phyloP scores from a whole-genome alignment of 2,888 invertebrate genomes.

The Amphipoea lucens region DNA sequence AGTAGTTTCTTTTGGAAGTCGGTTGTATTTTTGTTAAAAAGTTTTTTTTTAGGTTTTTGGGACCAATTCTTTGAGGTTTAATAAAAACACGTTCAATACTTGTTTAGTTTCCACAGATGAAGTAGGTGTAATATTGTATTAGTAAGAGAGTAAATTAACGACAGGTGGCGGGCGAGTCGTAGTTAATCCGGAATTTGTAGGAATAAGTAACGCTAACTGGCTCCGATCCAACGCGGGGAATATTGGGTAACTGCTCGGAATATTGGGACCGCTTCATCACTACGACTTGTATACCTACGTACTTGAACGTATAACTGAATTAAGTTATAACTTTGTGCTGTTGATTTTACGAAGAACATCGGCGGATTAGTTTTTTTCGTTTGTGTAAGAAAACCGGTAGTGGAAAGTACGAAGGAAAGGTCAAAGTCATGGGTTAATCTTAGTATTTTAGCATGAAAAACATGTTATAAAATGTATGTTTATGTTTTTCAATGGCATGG shows the following conservation, averaged over 20 bases:
- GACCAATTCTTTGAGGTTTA: no score
- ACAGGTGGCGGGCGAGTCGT: constrained; percentile 63
- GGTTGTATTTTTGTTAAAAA: no score
- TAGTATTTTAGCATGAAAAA: background rate
- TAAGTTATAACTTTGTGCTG: constrained; percentile 36
- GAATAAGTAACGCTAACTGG: constrained; percentile 79
- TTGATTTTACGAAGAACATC: background rate
- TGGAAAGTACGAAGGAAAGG: background rate
- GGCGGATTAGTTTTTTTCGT: background rate
- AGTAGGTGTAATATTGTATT: constrained; percentile 48
- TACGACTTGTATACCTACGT: constrained; percentile 47
- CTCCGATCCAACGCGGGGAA: constrained; percentile 70
- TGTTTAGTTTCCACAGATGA: constrained; percentile 12
- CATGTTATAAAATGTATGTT: background rate
- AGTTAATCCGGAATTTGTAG: constrained; percentile 73
- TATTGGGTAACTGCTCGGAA: constrained; percentile 71
- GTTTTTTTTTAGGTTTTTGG: background rate
- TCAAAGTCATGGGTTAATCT: no score
- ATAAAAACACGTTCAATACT: background rate
- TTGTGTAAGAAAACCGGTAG: background rate
- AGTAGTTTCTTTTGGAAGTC: no score
- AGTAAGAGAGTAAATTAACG: constrained; percentile 58
- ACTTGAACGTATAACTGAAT: constrained; percentile 38
- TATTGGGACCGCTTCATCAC: constrained; percentile 72
- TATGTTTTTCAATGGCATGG: background rate